Evolutionary conservation across 2,888 invertebrate species (phyloP).

Genomic region (Ectobius pallidus): DNA sequence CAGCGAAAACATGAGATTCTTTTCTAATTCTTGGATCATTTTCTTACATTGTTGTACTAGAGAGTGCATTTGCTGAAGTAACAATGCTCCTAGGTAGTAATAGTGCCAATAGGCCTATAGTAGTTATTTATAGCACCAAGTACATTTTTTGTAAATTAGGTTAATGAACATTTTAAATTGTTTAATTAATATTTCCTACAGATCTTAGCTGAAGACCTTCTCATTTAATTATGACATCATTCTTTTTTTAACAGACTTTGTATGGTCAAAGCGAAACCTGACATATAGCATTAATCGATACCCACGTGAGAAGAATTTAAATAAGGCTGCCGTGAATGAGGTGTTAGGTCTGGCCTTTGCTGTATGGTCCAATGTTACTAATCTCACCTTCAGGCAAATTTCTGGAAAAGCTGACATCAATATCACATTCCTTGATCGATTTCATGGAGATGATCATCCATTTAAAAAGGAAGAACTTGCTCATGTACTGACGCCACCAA

Average conservation of each 20-base stretch:
- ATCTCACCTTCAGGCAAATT: neutral
- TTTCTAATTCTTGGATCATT: too few species aligned
- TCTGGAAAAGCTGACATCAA: neutral
- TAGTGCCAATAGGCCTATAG: too few species aligned
- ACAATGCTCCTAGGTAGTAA: too few species aligned
- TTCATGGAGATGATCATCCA: neutral
- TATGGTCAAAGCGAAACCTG: neutral
- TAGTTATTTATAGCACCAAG: too few species aligned
- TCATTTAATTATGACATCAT: too few species aligned
- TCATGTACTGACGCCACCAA: neutral
- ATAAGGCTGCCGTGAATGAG: neutral
- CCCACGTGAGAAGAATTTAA: neutral
- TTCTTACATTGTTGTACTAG: too few species aligned
- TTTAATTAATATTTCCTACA: too few species aligned
- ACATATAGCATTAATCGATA: neutral
- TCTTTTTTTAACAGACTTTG: neutral
- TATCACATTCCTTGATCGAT: neutral
- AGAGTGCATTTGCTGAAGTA: too few species aligned
- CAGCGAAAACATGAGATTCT: too few species aligned
- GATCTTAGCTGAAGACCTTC: too few species aligned
- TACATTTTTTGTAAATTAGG: too few species aligned
- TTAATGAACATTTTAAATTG: too few species aligned
- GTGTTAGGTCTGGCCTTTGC: neutral
- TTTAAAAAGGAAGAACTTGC: neutral
- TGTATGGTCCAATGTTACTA: conserved; percentile 14